Conservation (phyloP, 2,888 invertebrate species). For the Acrobasis suavella region DNA sequence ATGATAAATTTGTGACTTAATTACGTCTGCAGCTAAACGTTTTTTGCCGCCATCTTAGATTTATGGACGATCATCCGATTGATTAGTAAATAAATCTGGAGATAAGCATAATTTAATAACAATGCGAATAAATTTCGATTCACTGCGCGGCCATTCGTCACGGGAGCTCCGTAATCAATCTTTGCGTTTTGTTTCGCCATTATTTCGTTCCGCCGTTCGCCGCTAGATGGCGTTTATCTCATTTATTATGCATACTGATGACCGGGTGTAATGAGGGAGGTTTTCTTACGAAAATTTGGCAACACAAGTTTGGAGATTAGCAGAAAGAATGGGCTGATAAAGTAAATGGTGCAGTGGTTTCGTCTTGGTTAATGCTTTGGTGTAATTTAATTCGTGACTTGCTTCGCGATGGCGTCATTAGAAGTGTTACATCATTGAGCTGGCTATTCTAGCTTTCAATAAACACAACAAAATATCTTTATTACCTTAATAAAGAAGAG, state of each 20-base stretch:
- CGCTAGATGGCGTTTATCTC: constrained; percentile 77
- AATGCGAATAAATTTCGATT: constrained; percentile 34
- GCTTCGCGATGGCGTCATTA: constrained; percentile 24
- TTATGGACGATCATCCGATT: constrained; percentile 19
- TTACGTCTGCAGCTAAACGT: constrained; percentile 56
- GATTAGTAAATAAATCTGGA: constrained; percentile 23
- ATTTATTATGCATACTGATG: constrained; percentile 92
- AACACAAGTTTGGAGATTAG: constrained; percentile 61
- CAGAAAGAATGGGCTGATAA: constrained; percentile 64
- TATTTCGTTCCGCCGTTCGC: constrained; percentile 62
- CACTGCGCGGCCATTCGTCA: constrained; percentile 48
- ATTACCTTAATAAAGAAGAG: constrained; percentile 25
- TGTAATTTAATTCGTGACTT: constrained; percentile 29
- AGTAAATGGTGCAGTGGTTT: constrained; percentile 24
- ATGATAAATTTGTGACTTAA: constrained; percentile 70
- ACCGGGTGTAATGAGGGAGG: constrained; percentile 84
- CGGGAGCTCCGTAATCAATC: constrained; percentile 57
- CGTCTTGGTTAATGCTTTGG: constrained; percentile 25
- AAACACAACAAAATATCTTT: neutral
- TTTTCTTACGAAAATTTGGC: constrained; percentile 71
- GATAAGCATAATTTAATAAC: constrained; percentile 34
- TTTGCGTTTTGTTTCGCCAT: constrained; percentile 44
- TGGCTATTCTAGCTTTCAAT: neutral
- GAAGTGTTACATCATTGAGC: neutral
- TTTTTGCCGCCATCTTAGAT: constrained; percentile 32